These are phyloP conservation scores for Oscheius myriophilus DNA, from an alignment of 2,888 invertebrate species.

Conservation along the genomic window DNA sequence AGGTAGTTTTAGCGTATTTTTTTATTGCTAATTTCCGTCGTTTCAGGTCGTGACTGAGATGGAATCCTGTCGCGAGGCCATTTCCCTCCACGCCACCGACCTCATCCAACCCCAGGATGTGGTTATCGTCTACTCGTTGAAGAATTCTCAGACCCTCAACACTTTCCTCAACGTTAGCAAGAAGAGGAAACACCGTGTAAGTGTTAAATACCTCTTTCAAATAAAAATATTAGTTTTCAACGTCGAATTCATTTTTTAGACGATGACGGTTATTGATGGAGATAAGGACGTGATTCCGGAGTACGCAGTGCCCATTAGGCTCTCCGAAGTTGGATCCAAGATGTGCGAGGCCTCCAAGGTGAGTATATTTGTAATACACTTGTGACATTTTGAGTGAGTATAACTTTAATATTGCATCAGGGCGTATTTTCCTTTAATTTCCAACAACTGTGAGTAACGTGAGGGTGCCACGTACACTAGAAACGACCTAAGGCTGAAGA, in stretches of 20 bases:
- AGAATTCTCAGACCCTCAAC: slow-evolving; percentile 49
- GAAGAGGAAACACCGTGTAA: slow-evolving; percentile 28
- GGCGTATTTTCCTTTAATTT: no score
- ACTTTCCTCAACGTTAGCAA: slow-evolving; percentile 36
- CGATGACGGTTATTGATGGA: slow-evolving; percentile 21
- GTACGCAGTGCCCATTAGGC: slow-evolving; percentile 34
- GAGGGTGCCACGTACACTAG: no score
- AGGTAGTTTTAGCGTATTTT: slow-evolving; percentile 30
- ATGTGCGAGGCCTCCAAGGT: slow-evolving; percentile 49
- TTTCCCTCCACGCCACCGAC: slow-evolving; percentile 51
- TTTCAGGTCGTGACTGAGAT: slow-evolving; percentile 53
- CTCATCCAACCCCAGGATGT: slow-evolving; percentile 53
- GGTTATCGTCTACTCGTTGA: slow-evolving; percentile 52
- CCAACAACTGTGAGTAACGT: no score
- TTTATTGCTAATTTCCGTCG: background rate
- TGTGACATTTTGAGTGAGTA: no score
- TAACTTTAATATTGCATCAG: no score
- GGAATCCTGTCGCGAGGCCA: slow-evolving; percentile 49
- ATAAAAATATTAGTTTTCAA: no score
- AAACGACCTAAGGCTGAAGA: no score
- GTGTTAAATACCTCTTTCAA: background rate
- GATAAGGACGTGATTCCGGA: slow-evolving; percentile 40
- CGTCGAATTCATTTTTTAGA: slow-evolving; percentile 14
- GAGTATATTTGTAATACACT: background rate
- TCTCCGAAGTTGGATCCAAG: slow-evolving; percentile 41